Base-by-base conservation (phyloP, 2,888 invertebrate species). In the Arge pagana region DNA sequence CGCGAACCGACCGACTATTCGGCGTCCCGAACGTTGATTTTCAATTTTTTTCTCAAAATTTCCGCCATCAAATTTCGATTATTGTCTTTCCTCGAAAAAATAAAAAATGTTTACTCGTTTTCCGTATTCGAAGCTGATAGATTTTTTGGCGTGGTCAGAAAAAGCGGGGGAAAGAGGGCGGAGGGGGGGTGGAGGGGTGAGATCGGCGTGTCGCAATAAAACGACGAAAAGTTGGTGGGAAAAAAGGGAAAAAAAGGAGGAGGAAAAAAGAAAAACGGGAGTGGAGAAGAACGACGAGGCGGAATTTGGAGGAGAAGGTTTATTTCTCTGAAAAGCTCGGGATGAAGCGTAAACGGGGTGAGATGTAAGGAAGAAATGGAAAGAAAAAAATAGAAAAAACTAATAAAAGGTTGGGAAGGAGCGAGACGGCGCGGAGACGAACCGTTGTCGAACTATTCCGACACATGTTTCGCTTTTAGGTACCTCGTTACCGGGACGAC, bases 371-470 rank as follows among this genome's bases (percentile, higher is more conserved):
- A 10, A 11, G 6, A 18, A 11, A 30, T 10, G 11, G 18, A 41
- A 28, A 41, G 11, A 16, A 41, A 28, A 26, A 26, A 3, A 26
- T 16, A 21, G 2, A 11, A 23, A 35, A 35, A 13, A 13, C 8
- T 3, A 35, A 8, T 13, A 35, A 35, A 35, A 35, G 16, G 15
- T 18, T 4, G 16, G 3, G 21, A 30, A 18, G 30, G 28, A 26
- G 30, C 7, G 30, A 30, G 19, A n/a, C 3, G 13, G 19, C 11
- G 11, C 30, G 3, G 30, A 24, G 18, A 42, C 28, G 13, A 42
- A 21, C 30, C 42, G 30, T 30, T 28, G 42, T 42, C 42, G 31
- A 30, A 40, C 26, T 40, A 26, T 26, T 40, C 26, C 40, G 16
- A 40, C 40, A 40, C 26, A 24, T 40, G 40, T 23, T 40, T 16